Percentiles rank a stretch among this genome's conserved stretches.
Conservation (phyloP, 2,797 vertebrate genomes). For the Lycodopsis pacificus region DNA sequence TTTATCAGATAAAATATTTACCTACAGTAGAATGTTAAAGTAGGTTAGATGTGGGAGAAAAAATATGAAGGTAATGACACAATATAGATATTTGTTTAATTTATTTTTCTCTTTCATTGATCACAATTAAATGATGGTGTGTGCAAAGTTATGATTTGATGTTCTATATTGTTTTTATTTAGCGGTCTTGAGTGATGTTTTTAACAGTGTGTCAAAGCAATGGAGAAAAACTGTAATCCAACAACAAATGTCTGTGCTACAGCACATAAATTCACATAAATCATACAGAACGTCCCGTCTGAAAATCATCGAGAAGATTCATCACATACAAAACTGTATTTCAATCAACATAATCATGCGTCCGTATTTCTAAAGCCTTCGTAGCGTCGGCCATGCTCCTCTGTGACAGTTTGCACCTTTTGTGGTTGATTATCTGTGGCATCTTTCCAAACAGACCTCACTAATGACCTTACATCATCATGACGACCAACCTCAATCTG, state of each 20-base stretch:
- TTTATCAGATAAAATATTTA: neutral
- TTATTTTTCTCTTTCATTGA: neutral
- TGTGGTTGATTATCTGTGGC: constrained; percentile 75
- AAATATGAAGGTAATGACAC: neutral
- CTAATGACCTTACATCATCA: constrained; percentile 92
- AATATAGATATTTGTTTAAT: neutral
- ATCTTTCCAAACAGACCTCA: constrained; percentile 87
- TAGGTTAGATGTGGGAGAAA: neutral
- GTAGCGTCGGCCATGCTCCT: neutral
- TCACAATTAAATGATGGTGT: neutral
- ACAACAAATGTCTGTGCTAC: neutral
- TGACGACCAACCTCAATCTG: constrained; percentile 90
- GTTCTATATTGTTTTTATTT: neutral
- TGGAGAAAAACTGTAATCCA: neutral
- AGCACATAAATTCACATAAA: neutral
- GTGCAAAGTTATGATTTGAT: neutral
- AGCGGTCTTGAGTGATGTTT: neutral
- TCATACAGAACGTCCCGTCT: neutral
- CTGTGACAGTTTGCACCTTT: constrained; percentile 23
- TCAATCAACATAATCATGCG: neutral
- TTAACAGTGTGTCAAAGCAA: neutral
- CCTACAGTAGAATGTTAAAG: neutral
- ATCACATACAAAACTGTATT: neutral
- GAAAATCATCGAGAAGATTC: neutral
- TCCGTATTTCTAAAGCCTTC: neutral